Evolutionary conservation across 1,140 invertebrate genomes (phyloP).

Genomic region (Periplaneta americana): DNA sequence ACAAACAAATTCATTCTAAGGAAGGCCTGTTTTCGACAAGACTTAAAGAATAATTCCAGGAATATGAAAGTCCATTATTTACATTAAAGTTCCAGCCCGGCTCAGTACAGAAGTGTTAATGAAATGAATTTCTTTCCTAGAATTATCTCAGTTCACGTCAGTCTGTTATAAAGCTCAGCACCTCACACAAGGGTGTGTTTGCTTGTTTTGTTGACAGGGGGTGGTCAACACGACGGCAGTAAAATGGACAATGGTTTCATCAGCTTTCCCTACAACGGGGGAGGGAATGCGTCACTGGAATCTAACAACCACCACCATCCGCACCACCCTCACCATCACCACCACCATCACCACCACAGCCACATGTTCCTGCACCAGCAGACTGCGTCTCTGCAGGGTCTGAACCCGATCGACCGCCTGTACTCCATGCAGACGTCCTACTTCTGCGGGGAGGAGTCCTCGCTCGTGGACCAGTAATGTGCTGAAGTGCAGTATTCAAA

Average conservation of each 20-base stretch:
- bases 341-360: slow-evolving; percentile 11
- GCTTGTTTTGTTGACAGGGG: slow-evolving; percentile 5
- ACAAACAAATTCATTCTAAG: too few species aligned
- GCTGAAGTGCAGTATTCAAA: too few species aligned
- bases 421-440: slow-evolving; percentile 61
- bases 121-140: too few species aligned
- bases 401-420: slow-evolving; percentile 55
- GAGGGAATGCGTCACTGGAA: background rate
- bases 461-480: slow-evolving; percentile 15
- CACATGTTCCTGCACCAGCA: slow-evolving; percentile 18
- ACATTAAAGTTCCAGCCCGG: too few species aligned
- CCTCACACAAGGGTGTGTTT: background rate
- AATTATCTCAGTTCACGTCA: too few species aligned
- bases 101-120: too few species aligned
- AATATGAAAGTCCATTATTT: too few species aligned
- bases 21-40: too few species aligned
- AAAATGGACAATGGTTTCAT: slow-evolving; percentile 15
- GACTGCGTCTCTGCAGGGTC: slow-evolving; percentile 25
- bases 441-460: slow-evolving; percentile 48
- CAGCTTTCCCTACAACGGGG: slow-evolving; percentile 12
- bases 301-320: background rate
- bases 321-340: background rate
- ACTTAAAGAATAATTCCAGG: too few species aligned
- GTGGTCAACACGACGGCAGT: slow-evolving; percentile 2
- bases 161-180: too few species aligned